These are phyloP conservation scores for Gymnorhina tibicen DNA, from an alignment of 2,113 vertebrate species.

Conservation along the genomic window DNA sequence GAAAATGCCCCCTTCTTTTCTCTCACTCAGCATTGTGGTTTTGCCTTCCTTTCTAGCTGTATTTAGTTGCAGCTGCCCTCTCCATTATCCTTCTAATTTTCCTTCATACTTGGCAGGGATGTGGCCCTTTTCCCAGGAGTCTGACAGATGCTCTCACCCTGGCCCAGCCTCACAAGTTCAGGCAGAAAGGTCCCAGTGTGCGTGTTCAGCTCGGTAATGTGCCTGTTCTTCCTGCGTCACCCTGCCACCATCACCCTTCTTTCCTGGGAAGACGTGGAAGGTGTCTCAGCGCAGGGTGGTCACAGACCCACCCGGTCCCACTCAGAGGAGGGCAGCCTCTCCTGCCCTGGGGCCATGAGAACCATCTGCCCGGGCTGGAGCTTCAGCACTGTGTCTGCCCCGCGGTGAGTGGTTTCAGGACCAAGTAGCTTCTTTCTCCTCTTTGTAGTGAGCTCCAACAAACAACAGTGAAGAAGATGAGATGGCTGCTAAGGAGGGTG, in stretches of 20 bases:
- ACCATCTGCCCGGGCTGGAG: neutral
- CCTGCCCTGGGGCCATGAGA: neutral
- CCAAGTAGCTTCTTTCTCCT: neutral
- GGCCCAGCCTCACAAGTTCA: rapidly evolving
- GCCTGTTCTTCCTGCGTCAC: neutral
- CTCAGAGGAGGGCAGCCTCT: neutral
- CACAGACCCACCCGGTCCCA: neutral
- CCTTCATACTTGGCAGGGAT: neutral
- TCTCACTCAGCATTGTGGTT: neutral
- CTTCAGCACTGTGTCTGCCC: neutral
- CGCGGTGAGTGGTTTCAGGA: neutral
- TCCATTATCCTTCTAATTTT: neutral
- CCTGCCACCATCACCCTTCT: neutral
- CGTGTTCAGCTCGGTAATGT: rapidly evolving
- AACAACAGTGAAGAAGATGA: neutral
- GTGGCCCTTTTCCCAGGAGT: neutral
- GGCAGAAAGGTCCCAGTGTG: neutral
- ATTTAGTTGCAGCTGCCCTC: neutral
- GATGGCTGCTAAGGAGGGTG: neutral
- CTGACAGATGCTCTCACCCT: neutral
- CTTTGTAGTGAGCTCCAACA: neutral
- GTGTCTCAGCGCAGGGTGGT: neutral
- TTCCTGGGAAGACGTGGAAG: neutral
- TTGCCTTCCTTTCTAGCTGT: neutral
- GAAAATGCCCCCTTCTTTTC: neutral